phyloP scores from a whole-genome alignment of 2,888 invertebrate species.

The Cataglyphis rosenhaueri region DNA sequence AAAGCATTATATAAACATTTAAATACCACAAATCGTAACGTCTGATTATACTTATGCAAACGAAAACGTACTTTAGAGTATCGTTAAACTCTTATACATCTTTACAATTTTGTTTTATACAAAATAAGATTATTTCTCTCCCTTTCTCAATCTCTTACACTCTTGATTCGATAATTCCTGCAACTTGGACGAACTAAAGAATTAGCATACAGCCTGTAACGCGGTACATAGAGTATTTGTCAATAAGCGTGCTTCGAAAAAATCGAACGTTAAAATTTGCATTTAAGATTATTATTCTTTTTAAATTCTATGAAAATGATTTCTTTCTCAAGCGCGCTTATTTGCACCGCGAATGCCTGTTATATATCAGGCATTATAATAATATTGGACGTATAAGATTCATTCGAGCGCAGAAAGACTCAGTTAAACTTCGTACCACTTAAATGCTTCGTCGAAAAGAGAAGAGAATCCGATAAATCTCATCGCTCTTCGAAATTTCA shows the following conservation, averaged over 20 bases:
- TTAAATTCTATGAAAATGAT: not conserved
- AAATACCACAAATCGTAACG: not conserved
- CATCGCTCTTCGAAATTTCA: conserved; percentile 6
- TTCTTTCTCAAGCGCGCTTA: conserved; percentile 3
- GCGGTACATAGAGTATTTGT: not conserved
- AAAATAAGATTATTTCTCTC: conserved; percentile 47
- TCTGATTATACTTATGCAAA: conserved; percentile 24
- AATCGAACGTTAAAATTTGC: conserved; percentile 57
- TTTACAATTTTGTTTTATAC: conserved; percentile 38
- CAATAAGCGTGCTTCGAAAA: conserved; percentile 4
- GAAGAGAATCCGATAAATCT: not conserved
- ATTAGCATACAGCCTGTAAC: not conserved
- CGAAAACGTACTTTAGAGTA: conserved; percentile 19
- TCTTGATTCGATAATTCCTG: conserved; percentile 19
- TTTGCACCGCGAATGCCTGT: not conserved
- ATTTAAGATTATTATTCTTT: not conserved
- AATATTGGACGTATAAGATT: conserved; percentile 72
- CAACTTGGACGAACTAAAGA: conserved; percentile 48
- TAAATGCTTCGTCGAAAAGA: conserved; percentile 56
- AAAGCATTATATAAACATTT: conserved; percentile 15
- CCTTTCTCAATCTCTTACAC: not conserved
- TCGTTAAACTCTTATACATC: conserved; percentile 15
- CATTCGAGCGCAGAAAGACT: conserved; percentile 52
- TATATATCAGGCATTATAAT: conserved; percentile 57
- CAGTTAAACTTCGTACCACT: conserved; percentile 59